Evolutionary conservation across 2,888 invertebrate genomes (phyloP).

Genomic region (Melipona beecheii): DNA sequence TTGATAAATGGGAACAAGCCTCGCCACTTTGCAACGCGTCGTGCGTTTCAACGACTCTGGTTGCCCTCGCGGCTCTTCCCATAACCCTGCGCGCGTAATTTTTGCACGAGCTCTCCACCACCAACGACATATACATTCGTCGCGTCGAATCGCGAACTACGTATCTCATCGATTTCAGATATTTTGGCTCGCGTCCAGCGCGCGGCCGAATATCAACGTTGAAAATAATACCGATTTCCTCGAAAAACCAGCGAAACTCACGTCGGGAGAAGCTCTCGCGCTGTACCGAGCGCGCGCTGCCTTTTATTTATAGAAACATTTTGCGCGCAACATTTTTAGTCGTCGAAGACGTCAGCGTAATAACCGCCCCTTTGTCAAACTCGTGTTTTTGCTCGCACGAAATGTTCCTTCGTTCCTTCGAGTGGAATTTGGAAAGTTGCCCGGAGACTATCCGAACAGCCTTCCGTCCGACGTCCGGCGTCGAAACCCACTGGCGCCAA

Average conservation of each 20-base stretch:
- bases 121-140: neutral
- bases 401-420: neutral
- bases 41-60: neutral
- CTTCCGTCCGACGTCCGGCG: conserved; percentile 37
- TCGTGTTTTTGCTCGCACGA: neutral
- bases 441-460: conserved; percentile 42
- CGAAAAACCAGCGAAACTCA: neutral
- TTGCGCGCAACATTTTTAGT: conserved; percentile 34
- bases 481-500: conserved; percentile 38
- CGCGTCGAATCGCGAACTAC: neutral
- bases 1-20: conserved; percentile 51
- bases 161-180: neutral
- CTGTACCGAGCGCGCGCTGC: neutral
- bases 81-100: neutral
- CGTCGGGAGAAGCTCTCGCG: neutral
- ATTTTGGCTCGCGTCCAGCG: conserved; percentile 9
- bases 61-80: neutral
- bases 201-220: neutral
- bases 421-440: conserved; percentile 71
- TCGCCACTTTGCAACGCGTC: conserved; percentile 10
- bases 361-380: neutral
- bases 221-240: neutral
- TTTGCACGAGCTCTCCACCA: neutral
- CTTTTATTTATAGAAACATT: conserved; percentile 31
- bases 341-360: conserved; percentile 26